Percentiles rank a stretch among this genome's conserved stretches.
phyloP scores from a whole-genome alignment of 2,888 invertebrate genomes.

The Hypena proboscidalis region DNA sequence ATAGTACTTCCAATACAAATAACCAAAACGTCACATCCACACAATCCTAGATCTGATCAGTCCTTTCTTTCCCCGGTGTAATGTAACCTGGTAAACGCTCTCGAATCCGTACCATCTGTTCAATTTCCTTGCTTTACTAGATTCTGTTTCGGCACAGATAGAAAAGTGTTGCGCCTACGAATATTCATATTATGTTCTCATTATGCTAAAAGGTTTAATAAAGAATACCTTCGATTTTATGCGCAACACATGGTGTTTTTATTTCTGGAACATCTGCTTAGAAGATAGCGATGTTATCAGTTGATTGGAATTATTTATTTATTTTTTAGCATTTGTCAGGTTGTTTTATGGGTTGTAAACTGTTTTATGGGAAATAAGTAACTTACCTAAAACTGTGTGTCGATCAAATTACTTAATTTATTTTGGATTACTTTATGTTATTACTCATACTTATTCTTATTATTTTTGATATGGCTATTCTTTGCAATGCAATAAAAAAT shows the following conservation, averaged over 20 bases:
- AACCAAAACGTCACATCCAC: slow-evolving; percentile 23
- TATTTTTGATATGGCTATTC: no score
- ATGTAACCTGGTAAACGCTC: slow-evolving; percentile 63
- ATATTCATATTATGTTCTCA: slow-evolving; percentile 45
- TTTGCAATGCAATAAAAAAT: no score
- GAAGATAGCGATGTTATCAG: slow-evolving; percentile 1
- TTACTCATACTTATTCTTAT: no score
- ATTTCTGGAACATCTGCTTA: slow-evolving; percentile 5
- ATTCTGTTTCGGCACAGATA: slow-evolving; percentile 50
- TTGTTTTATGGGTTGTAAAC: no score
- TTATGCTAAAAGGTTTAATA: slow-evolving; percentile 48
- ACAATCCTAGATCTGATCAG: not conserved
- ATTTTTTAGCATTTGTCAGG: not conserved
- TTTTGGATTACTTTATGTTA: no score
- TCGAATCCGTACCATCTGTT: slow-evolving; percentile 68
- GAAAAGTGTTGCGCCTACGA: slow-evolving; percentile 38
- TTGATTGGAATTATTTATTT: not conserved
- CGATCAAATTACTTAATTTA: no score
- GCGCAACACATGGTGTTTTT: slow-evolving; percentile 10
- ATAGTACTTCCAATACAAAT: no score
- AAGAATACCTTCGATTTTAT: slow-evolving; percentile 27
- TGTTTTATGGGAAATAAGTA: no score
- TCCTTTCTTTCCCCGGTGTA: slow-evolving; percentile 50
- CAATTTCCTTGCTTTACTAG: slow-evolving; percentile 57
- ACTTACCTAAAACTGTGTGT: no score